Evolutionary conservation across 2,888 invertebrate genomes (phyloP), one percentile per base, ranked within the genome.

Genomic region (Scaptomyza parva): DNA sequence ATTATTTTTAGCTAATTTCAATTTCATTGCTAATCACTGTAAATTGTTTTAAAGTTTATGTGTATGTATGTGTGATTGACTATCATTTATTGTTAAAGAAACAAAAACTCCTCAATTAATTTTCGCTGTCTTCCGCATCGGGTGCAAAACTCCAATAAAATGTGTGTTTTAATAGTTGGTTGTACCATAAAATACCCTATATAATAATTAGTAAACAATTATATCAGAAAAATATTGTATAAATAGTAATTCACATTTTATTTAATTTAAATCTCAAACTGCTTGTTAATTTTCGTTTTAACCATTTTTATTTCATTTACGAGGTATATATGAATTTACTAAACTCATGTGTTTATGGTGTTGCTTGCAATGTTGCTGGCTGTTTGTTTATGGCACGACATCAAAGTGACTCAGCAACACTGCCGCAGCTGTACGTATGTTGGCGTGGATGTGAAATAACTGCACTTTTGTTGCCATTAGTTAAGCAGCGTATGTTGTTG

Each of bases 401-500:
- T 43, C 41, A 44, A 54, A 30, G 63, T 86, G 84, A 78, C 62
- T 80, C 78, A 68, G 87, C 85, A 84, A 76, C 58, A 41, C 39
- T 37, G 44, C 41, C 54, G 63, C 76, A 45, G 76, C 53, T 62
- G 70, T 41, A 30, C 33, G 39, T 45, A 30, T 39, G 39, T 45
- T 44, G 63, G 24, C 14, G 20, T 20, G 54, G 37, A 43, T 30
- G 37, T 39, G 50, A 53, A 43, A 61, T 86, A 86, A 86, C 87
- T 84, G 87, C 70, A 81, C 78, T 69, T 80, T 84, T 67, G 70
- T 57, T 50, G 78, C 86, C 70, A 78, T 79, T 81, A 65, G 78
- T 58, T 70, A 44, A 55, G 70, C 70, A 28, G 50, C 28, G 47
- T 43, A 33, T 41, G 73, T 44, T 79, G 85, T 44, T 78, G 82